Conservation (phyloP, 2,888 invertebrate genomes). For the Pollenia griseotomentosa region DNA sequence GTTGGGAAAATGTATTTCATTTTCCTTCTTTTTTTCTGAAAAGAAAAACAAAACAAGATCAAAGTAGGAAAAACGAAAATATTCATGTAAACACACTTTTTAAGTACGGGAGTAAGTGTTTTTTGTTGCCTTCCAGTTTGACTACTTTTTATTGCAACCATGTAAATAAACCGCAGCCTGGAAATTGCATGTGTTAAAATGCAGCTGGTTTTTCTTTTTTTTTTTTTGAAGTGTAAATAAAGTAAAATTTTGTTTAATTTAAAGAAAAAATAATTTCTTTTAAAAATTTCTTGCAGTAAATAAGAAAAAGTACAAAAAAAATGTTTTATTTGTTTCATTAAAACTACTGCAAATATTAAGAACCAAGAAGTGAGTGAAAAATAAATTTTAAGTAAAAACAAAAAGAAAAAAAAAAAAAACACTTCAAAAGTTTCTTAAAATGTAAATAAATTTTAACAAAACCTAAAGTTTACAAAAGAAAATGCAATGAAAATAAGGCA, state of each 20-base stretch:
- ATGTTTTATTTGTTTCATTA: slow-evolving; percentile 60
- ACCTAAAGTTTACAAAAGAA: background rate
- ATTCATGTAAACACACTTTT: slow-evolving; percentile 19
- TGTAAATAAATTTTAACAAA: slow-evolving; percentile 27
- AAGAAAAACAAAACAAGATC: slow-evolving; percentile 24
- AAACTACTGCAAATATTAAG: slow-evolving; percentile 50
- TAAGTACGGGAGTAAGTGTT: background rate
- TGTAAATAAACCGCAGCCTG: slow-evolving; percentile 58
- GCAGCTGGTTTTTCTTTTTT: slow-evolving; percentile 55
- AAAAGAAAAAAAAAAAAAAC: background rate
- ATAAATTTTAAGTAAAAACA: background rate
- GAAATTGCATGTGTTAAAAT: slow-evolving; percentile 60
- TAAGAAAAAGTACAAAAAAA: slow-evolving; percentile 17
- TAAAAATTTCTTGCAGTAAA: slow-evolving; percentile 26
- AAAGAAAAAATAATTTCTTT: slow-evolving; percentile 1
- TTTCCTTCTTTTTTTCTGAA: slow-evolving; percentile 7
- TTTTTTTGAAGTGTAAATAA: slow-evolving; percentile 53
- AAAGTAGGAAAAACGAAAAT: slow-evolving; percentile 14
- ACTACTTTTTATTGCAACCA: slow-evolving; percentile 33
- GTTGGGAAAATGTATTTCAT: slow-evolving; percentile 24
- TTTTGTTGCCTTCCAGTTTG: background rate
- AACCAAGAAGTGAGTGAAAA: slow-evolving; percentile 13
- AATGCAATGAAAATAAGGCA: background rate
- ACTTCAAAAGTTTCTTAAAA: slow-evolving; percentile 18
- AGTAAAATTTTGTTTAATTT: slow-evolving; percentile 58